Conservation (phyloP, 2,888 invertebrate genomes). For the Agonopterix heracliana region DNA sequence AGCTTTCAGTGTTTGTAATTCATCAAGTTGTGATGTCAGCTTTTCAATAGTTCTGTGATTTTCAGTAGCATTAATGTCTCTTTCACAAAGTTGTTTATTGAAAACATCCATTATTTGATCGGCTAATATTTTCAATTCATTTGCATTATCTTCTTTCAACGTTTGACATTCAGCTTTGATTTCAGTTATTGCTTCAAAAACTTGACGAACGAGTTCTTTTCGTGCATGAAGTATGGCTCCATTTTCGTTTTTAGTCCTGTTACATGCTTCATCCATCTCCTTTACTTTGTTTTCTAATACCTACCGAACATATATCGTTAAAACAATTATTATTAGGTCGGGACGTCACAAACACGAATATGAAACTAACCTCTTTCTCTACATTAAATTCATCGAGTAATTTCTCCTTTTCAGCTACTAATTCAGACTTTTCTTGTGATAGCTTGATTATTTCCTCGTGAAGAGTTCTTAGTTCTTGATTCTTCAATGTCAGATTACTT, state of each 20-base stretch:
- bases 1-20: slow-evolving; percentile 29
- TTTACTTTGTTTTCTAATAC: slow-evolving; percentile 38
- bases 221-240: slow-evolving; percentile 29
- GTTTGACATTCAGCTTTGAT: slow-evolving; percentile 31
- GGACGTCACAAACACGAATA: slow-evolving; percentile 27
- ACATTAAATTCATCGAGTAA: slow-evolving; percentile 23
- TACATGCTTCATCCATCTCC: slow-evolving; percentile 28
- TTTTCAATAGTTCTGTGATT: slow-evolving; percentile 28
- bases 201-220: slow-evolving; percentile 22
- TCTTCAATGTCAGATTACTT: slow-evolving; percentile 39
- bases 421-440: slow-evolving; percentile 22
- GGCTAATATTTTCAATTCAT: slow-evolving; percentile 35
- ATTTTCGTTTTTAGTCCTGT: slow-evolving; percentile 25
- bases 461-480: slow-evolving; percentile 43
- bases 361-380: slow-evolving; percentile 55
- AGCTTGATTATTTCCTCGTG: slow-evolving; percentile 38
- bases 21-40: slow-evolving; percentile 35
- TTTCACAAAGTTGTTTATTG: slow-evolving; percentile 27
- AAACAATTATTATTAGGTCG: slow-evolving; percentile 14
- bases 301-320: slow-evolving; percentile 34
- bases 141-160: slow-evolving; percentile 31
- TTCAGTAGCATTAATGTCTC: slow-evolving; percentile 31
- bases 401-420: slow-evolving; percentile 31
- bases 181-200: slow-evolving; percentile 33
- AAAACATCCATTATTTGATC: slow-evolving; percentile 32